Evolutionary conservation across 1,140 invertebrate genomes (phyloP).

Genomic region (Eumaeus atala): DNA sequence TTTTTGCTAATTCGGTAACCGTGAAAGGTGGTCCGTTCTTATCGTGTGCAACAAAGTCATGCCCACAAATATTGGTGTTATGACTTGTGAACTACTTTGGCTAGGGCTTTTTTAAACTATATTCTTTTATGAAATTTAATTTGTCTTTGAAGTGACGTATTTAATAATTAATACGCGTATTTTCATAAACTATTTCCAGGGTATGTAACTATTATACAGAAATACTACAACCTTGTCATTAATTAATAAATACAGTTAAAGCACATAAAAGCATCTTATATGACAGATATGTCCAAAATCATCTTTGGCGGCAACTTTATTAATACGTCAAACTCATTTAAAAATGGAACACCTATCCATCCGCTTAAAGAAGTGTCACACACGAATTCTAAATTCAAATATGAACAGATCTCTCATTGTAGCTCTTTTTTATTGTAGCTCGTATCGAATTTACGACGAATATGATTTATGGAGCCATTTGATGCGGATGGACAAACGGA

Average conservation of each 20-base stretch:
- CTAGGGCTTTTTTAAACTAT: no score
- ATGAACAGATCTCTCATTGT: constrained; percentile 70
- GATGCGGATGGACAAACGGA: constrained; percentile 65
- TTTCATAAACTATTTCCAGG: no score
- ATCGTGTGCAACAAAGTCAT: constrained; percentile 1
- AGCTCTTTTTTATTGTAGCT: constrained; percentile 24
- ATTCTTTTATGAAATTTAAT: no score
- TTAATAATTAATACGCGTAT: no score
- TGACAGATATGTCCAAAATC: neutral
- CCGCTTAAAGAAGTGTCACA: constrained; percentile 37
- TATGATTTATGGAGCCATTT: constrained; percentile 68
- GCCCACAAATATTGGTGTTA: neutral
- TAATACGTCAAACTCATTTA: neutral
- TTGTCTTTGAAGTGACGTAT: no score
- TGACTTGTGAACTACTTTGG: no score
- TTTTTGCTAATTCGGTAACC: constrained; percentile 47
- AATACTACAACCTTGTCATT: no score
- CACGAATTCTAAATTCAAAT: constrained; percentile 53
- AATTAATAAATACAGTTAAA: no score
- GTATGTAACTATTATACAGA: no score
- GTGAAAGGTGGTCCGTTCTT: constrained; percentile 35
- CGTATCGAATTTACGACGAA: constrained; percentile 67
- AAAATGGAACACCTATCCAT: neutral
- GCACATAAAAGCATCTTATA: no score
- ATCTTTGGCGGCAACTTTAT: neutral